Base-by-base conservation (phyloP, 35 echinoderm and acorn worm species). In the Diadema setosum region DNA sequence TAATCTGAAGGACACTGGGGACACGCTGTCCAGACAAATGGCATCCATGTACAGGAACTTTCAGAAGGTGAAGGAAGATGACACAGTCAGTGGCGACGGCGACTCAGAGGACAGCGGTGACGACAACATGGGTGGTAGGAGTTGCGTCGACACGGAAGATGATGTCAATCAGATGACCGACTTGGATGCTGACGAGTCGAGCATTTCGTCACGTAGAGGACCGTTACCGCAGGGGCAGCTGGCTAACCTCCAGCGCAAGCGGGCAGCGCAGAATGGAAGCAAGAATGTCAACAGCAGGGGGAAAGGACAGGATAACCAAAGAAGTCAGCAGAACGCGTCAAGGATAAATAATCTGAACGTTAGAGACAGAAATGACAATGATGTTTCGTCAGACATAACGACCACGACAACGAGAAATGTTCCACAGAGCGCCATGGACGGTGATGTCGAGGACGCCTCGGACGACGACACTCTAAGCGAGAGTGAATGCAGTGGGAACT, bases 31-130 rank as follows among this genome's bases (percentile, higher is more conserved):
- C 30, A 57, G 91, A 50, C 91, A 93, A 65, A 93, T 93, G 91
- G 91, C 91, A 17, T 93, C 91, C 4, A 93, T 93, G 91, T 93
- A 93, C 64, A 82, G 91, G 80, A 93, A 80, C 0, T 84, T 93
- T 26, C 74, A 93, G 42, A 75, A 93, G 48, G 86, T 93, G 48
- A 93, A 93, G 49, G 91, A 93, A 31, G 90, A 86, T 18, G 85
- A 87, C 25, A 26, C 27, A 24, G 73, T 78, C 21, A 78, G 73
- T 25, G 73, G 37, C n/a, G 73, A 44, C 27, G 73, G 40, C 29
- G 73, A 78, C 25, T 9, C 3, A 7, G 69, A 75, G 17, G 86
- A 88, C 4, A 59, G 46, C 42, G 80, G 61, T 21, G 73, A 78
- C n/a, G 73, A 78, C 8, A 44, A 78, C 73, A 78, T 78, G 73